Percentiles rank a stretch among this genome's conserved stretches.
Evolutionary conservation across 2,113 vertebrate genomes (phyloP).

Genomic region (Takifugu bimaculatus): DNA sequence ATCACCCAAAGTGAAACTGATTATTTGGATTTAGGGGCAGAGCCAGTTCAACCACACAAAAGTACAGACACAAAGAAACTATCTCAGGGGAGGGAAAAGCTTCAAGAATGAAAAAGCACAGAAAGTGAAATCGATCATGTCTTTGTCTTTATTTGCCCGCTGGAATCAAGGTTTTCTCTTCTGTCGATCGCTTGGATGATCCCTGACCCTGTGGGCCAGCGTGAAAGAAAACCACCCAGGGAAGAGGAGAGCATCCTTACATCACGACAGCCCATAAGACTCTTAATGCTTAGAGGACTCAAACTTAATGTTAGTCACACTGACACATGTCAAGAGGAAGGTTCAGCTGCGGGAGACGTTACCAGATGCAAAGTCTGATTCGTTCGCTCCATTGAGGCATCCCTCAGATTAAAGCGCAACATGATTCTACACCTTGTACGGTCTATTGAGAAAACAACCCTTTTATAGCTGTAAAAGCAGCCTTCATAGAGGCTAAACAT

Average conservation of each 20-base stretch:
- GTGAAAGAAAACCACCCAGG: conserved; percentile 37
- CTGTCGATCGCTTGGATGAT: conserved; percentile 47
- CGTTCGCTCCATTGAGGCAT: conserved; percentile 25
- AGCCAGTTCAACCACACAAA: conserved; percentile 41
- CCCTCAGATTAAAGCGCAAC: conserved; percentile 39
- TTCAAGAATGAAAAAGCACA: not conserved
- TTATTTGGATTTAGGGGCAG: conserved; percentile 42
- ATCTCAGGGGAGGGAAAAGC: conserved; percentile 21
- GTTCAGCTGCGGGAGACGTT: conserved; percentile 37
- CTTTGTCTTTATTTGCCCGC: conserved; percentile 35
- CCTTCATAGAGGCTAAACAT: conserved; percentile 56
- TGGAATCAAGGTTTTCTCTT: conserved; percentile 41
- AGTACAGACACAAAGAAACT: conserved; percentile 44
- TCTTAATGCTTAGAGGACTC: conserved; percentile 52
- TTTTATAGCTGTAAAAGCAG: conserved; percentile 49
- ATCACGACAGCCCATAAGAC: conserved; percentile 59
- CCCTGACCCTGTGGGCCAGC: conserved; percentile 52
- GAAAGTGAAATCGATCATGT: conserved; percentile 34
- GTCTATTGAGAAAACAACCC: conserved; percentile 42
- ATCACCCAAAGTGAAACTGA: not conserved
- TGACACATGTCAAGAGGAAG: conserved; percentile 24
- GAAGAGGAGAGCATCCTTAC: conserved; percentile 50
- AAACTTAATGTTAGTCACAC: conserved; percentile 46
- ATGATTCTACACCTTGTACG: conserved; percentile 44
- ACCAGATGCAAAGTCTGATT: conserved; percentile 40